A percentile compares a stretch with the other conserved stretches of the same genome.
Conservation (phyloP, 2,113 vertebrate genomes). For the Coreoperca whiteheadi region DNA sequence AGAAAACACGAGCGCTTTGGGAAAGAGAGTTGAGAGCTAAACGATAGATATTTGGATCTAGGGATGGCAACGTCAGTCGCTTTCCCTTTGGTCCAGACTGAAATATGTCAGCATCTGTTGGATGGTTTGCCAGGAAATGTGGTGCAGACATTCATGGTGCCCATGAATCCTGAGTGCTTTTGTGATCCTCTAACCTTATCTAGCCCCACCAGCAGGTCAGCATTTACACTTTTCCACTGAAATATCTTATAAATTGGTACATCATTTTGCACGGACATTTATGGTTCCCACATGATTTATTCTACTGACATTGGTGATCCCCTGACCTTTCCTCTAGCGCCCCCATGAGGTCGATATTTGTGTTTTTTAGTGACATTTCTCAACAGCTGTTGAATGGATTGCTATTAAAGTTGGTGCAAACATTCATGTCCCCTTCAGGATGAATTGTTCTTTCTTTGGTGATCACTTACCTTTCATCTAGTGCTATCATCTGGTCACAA, state of each 20-base stretch:
- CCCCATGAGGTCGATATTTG: not conserved
- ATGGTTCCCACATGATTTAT: not conserved
- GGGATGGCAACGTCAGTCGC: too few species aligned
- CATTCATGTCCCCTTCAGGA: too few species aligned
- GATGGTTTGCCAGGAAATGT: not conserved
- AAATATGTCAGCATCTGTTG: not conserved
- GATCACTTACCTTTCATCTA: too few species aligned
- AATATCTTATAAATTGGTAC: not conserved
- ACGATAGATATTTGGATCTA: not conserved
- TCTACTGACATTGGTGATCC: too few species aligned
- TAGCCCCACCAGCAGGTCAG: not conserved
- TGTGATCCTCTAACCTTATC: not conserved
- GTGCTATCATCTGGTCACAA: too few species aligned
- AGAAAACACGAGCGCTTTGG: not conserved
- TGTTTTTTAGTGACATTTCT: too few species aligned
- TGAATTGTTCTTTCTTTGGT: too few species aligned
- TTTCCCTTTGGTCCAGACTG: not conserved
- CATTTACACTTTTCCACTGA: not conserved
- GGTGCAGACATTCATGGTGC: not conserved
- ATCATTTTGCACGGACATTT: not conserved
- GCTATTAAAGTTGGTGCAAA: too few species aligned
- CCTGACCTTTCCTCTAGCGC: not conserved
- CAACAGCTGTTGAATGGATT: too few species aligned
- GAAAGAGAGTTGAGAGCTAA: too few species aligned
- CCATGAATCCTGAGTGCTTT: not conserved